A percentile compares a stretch with the other conserved stretches of the same genome.
phyloP scores from a whole-genome alignment of 2,113 vertebrate species.

The Plectropomus leopardus region DNA sequence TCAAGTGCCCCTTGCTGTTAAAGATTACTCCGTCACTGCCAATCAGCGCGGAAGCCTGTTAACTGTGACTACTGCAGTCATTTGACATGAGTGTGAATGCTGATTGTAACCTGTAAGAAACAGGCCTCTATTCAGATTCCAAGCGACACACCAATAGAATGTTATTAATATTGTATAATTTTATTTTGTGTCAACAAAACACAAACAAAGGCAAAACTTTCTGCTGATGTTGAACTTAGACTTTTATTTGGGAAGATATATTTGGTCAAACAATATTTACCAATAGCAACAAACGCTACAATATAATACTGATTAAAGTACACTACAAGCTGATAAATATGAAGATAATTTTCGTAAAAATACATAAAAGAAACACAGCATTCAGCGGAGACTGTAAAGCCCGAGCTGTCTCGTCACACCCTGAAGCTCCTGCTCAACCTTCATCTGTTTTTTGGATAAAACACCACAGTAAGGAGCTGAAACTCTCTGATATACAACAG shows the following conservation, averaged over 20 bases:
- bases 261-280: slow-evolving; percentile 49
- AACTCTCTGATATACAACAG: neutral
- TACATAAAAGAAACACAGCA: slow-evolving; percentile 19
- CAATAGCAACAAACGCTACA: slow-evolving; percentile 52
- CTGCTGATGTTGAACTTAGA: slow-evolving; percentile 16
- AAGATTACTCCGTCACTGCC: too few relatives aligned
- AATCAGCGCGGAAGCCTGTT: too few relatives aligned
- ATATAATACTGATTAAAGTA: slow-evolving; percentile 46
- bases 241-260: slow-evolving; percentile 68
- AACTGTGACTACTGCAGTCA: too few relatives aligned
- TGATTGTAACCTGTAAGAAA: too few relatives aligned
- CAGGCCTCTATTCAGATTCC: neutral
- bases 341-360: slow-evolving; percentile 49
- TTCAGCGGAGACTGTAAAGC: slow-evolving; percentile 24
- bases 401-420: slow-evolving; percentile 10
- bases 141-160: neutral
- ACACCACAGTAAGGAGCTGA: slow-evolving; percentile 1
- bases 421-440: slow-evolving; percentile 29
- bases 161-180: neutral
- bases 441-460: slow-evolving; percentile 31
- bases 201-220: neutral
- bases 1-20: too few relatives aligned
- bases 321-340: slow-evolving; percentile 56
- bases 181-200: neutral
- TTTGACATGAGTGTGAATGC: too few relatives aligned